Evolutionary conservation across 1,140 invertebrate species (phyloP).

Genomic region (Drosophila tani): DNA sequence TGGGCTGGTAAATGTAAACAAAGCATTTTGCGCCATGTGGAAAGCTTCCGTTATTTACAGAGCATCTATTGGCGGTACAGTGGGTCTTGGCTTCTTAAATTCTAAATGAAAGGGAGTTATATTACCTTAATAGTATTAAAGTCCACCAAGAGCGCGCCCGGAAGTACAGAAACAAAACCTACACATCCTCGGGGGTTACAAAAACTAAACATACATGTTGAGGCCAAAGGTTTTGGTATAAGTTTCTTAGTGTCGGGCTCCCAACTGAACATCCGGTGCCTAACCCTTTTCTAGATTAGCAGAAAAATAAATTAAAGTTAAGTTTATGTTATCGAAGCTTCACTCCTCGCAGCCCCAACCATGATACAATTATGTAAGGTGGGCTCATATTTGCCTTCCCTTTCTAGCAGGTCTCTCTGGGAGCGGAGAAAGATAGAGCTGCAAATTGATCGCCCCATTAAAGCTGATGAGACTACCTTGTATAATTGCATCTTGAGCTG

Average conservation of each 20-base stretch:
- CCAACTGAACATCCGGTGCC: background rate
- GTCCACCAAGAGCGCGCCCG: too few relatives aligned
- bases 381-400: too few relatives aligned
- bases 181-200: too few relatives aligned
- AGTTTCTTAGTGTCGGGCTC: background rate
- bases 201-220: too few relatives aligned
- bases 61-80: background rate
- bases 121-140: background rate
- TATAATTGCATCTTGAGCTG: too few relatives aligned
- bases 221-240: background rate
- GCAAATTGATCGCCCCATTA: too few relatives aligned
- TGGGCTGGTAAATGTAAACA: slow-evolving; percentile 64
- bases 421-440: too few relatives aligned
- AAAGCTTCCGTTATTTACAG: background rate
- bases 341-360: background rate
- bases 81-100: background rate
- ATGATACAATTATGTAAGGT: too few relatives aligned
- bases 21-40: slow-evolving; percentile 55
- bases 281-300: background rate
- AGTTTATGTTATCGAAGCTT: background rate
- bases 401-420: too few relatives aligned
- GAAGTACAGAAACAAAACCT: too few relatives aligned
- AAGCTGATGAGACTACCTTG: too few relatives aligned
- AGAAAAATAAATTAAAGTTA: background rate
- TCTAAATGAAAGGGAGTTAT: too few relatives aligned